Evolutionary conservation across 2,888 invertebrate species (phyloP), one percentile per base, ranked within the genome.

Genomic region (Heliconius sara): DNA sequence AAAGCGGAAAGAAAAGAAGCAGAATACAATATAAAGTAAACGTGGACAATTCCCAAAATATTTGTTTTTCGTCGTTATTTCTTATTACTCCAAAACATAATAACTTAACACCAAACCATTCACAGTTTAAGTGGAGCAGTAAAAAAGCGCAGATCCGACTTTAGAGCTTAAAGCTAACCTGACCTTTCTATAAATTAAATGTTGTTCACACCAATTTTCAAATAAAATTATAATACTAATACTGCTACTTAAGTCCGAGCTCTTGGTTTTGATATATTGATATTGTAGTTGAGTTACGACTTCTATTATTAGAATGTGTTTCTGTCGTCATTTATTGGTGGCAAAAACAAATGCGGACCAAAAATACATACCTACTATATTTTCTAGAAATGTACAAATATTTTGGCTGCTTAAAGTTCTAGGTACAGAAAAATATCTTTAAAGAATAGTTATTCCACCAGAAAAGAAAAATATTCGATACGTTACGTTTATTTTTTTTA

Each of bases 151-250:
- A 34, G 10, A 19, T 30, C 25, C 25, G 25, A 16, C 43, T 70
- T 47, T 19, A n/a, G 16, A 47, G 43, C 70, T 70, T 25, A 70
- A 47, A 25, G 25, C 68, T 43, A 13, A 68, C 47, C 43, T 43
- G 68, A 70, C 68, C 68, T 70, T 70, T 70, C 25, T 70, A 27
- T 70, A 43, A 43, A 25, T 25, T 70, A 47, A 16, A 70, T 25
- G 25, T 70, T 43, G 9, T 43, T 43, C 9, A 47, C 43, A 68
- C 68, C n/a, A 43, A 43, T 3, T n/a, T n/a, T n/a, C n/a, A n/a
- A n/a, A n/a, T n/a, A n/a, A n/a, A n/a, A n/a, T 70, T 70, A 25
- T 43, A 68, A 68, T n/a, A 39, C n/a, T 22, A 22, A 19, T 19
- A 52, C 52, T 22, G 67, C n/a, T 67, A 67, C 67, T 68, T 39